Conservation (phyloP, 2,888 invertebrate genomes). For the Epistrophe grossulariae region DNA sequence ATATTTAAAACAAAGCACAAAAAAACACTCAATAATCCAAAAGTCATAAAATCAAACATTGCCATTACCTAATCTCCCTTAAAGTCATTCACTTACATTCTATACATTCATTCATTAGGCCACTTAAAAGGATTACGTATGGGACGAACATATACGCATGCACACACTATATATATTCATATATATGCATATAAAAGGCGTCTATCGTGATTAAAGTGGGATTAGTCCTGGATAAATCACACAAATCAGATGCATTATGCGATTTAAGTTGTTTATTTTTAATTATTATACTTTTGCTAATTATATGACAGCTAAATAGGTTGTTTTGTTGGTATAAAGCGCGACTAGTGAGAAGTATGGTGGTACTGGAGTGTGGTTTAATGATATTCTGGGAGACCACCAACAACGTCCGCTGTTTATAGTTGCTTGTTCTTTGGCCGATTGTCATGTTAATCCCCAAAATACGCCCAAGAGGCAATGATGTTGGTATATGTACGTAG, state of each 20-base stretch:
- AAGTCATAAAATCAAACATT: constrained; percentile 65
- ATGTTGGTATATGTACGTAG: background rate
- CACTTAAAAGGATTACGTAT: constrained; percentile 69
- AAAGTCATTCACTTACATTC: constrained; percentile 33
- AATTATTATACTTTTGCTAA: constrained; percentile 73
- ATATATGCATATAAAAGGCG: background rate
- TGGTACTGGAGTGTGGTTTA: background rate
- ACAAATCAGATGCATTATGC: constrained; percentile 69
- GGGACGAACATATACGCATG: constrained; percentile 14
- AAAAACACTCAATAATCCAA: constrained; percentile 18
- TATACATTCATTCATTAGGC: constrained; percentile 40
- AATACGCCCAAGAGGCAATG: constrained; percentile 35
- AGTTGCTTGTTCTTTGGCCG: constrained; percentile 29
- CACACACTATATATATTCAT: background rate
- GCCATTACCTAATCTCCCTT: constrained; percentile 43
- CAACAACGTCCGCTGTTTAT: constrained; percentile 23
- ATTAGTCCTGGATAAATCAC: constrained; percentile 63
- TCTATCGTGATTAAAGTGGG: constrained; percentile 47
- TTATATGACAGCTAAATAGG: constrained; percentile 39
- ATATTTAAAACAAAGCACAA: background rate
- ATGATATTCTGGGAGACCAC: constrained; percentile 22
- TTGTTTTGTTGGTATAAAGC: no score
- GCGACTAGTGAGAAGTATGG: background rate
- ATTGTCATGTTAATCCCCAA: constrained; percentile 64
- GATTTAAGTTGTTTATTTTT: constrained; percentile 71